Base-by-base conservation (phyloP, 2,888 invertebrate genomes). In the Pristionchus fissidentatus region DNA sequence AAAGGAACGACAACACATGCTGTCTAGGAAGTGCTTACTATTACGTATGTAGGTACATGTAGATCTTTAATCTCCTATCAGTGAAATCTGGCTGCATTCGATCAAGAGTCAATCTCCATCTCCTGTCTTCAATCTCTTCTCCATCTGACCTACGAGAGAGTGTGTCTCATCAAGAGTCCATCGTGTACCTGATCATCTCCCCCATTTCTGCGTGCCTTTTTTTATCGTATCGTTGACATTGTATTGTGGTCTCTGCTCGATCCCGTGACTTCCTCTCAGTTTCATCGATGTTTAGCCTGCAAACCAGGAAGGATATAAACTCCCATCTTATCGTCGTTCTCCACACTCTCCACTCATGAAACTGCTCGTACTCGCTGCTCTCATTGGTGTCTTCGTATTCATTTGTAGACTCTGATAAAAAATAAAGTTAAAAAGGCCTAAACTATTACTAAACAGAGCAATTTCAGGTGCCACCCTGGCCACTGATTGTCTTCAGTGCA, bases 401-500 rank as follows among this genome's bases (percentile, higher is more conserved):
- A 26, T 4, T 38, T 46, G 15, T 4, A 1, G 41, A 22, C 43
- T 22, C 26, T n/a, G 1, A 43, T 26, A n/a, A n/a, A 26, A 10
- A 7, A 32, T 32, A n/a, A 60, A n/a, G n/a, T n/a, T n/a, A n/a
- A n/a, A n/a, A n/a, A n/a, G 49, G 10, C 19, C 49, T 49, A 49
- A 19, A 49, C 10, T 49, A 19, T 49, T 49, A 10, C 49, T 13
- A 49, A 49, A 19, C 49, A 49, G 49, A 49, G 19, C 26, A 15
- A 4, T 10, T 84, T 83, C 84, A 87, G 85, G 84, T 41, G 86
- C 85, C 62, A 85, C 84, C 80, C 85, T 84, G 70, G 85, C 87
- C 38, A 86, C 87, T 38, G 87, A 86, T 77, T 89, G 89, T 80
- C 81, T 87, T 38, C 84, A 86, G 83, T 89, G 89, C 86, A 90